Conservation (phyloP, 2,888 invertebrate species). For the Euproctis similis region DNA sequence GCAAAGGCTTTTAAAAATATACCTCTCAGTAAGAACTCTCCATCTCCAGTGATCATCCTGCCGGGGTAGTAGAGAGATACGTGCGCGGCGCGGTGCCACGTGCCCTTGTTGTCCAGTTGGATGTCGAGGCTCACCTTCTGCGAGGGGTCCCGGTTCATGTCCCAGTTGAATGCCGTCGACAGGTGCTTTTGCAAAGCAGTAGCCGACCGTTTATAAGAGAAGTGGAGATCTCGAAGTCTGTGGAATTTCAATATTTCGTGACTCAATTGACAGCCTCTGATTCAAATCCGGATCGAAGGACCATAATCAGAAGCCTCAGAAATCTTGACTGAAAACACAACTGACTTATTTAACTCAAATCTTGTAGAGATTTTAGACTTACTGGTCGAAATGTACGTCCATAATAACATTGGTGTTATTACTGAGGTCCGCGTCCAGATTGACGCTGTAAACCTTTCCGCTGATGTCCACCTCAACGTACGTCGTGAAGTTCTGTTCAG, state of each 20-base stretch:
- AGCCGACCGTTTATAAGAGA: slow-evolving; percentile 78
- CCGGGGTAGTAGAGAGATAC: slow-evolving; percentile 85
- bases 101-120: slow-evolving; percentile 76
- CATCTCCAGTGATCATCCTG: slow-evolving; percentile 80
- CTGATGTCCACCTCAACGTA: slow-evolving; percentile 81
- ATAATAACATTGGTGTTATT: slow-evolving; percentile 80
- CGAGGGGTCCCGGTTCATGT: slow-evolving; percentile 88
- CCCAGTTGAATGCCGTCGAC: slow-evolving; percentile 87
- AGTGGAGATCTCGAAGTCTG: slow-evolving; percentile 84
- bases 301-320: too few species aligned
- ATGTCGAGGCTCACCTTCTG: slow-evolving; percentile 80
- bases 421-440: slow-evolving; percentile 78
- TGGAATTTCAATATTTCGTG: too few species aligned
- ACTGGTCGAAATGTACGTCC: slow-evolving; percentile 87
- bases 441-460: slow-evolving; percentile 80
- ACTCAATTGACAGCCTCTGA: too few species aligned
- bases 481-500: slow-evolving; percentile 77
- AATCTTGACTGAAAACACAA: too few species aligned
- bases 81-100: slow-evolving; percentile 78
- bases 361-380: too few species aligned
- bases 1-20: too few species aligned
- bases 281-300: too few species aligned
- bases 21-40: slow-evolving; percentile 76
- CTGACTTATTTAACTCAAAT: too few species aligned
- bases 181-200: slow-evolving; percentile 78